Percentiles rank a stretch among this genome's conserved stretches.
These are phyloP conservation scores for Pygoscelis adeliae DNA, from an alignment of 2,113 vertebrate genomes.

Conservation along the genomic window DNA sequence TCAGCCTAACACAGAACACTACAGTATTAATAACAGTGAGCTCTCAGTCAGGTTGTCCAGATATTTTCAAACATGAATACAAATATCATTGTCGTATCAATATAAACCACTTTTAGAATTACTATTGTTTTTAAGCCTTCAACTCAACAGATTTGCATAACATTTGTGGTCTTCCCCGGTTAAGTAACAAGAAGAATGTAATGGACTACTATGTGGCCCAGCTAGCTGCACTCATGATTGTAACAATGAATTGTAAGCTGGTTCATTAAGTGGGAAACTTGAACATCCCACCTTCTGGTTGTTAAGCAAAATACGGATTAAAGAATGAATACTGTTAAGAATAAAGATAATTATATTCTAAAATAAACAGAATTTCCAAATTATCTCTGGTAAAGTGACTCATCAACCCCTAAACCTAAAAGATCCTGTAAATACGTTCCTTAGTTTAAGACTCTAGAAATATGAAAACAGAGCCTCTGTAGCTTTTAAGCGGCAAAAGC, in stretches of 20 bases:
- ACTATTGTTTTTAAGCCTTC: not conserved
- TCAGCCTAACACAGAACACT: not conserved
- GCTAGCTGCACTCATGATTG: not conserved
- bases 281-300: not conserved
- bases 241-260: not conserved
- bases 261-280: not conserved
- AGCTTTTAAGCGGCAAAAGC: not conserved
- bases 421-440: not conserved
- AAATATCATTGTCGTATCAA: not conserved
- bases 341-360: not conserved
- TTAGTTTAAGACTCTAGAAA: no score
- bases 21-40: rapidly evolving
- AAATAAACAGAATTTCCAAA: not conserved
- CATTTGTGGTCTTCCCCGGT: not conserved
- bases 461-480: not conserved
- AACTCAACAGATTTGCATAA: not conserved
- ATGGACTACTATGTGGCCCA: not conserved
- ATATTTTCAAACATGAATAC: not conserved
- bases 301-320: not conserved
- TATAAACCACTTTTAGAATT: not conserved
- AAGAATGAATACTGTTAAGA: not conserved
- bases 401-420: not conserved
- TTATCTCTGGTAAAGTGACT: not conserved
- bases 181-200: not conserved
- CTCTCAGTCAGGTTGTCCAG: not conserved